Percentiles rank a stretch among this genome's conserved stretches.
Evolutionary conservation across 30 jellyfish, hydroid and myxozoan genomes (phyloP).

Genomic region (Hydractinia echinata): DNA sequence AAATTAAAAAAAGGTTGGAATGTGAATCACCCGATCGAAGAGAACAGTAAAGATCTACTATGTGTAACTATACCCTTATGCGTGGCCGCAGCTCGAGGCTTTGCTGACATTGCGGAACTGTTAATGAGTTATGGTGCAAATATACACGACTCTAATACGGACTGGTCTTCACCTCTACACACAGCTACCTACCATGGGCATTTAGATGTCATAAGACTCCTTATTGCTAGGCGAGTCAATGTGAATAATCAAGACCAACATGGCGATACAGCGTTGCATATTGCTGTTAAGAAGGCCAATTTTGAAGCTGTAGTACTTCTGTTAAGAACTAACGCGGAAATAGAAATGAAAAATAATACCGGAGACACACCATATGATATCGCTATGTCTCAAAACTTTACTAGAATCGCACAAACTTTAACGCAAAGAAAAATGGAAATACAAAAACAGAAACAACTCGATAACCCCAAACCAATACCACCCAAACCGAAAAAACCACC

Average conservation of each 20-base stretch:
- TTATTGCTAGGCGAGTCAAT: constrained; percentile 11
- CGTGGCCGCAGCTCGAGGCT: constrained; percentile 32
- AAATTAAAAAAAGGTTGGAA: constrained; percentile 19
- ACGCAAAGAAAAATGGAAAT: neutral
- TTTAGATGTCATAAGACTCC: constrained; percentile 21
- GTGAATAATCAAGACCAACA: constrained; percentile 30
- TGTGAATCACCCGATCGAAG: neutral
- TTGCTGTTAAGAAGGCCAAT: constrained; percentile 34
- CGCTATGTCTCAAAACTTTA: neutral
- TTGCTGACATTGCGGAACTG: constrained; percentile 15
- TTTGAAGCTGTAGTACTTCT: constrained; percentile 3
- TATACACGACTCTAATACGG: constrained; percentile 31
- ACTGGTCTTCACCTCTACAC: constrained; percentile 36
- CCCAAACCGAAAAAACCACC: neutral
- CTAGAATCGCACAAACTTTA: constrained; percentile 8
- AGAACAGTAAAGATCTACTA: neutral
- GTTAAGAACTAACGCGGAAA: neutral
- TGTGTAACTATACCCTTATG: constrained; percentile 28
- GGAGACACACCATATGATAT: constrained; percentile 29
- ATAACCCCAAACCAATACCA: neutral
- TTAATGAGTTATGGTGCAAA: constrained; percentile 31
- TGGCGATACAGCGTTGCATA: constrained; percentile 29
- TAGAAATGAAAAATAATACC: constrained; percentile 17
- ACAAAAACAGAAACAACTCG: neutral
- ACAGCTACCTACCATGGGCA: constrained; percentile 36